These are phyloP conservation scores for Metalampra italica DNA, from an alignment of 2,888 invertebrate species.

Conservation along the genomic window DNA sequence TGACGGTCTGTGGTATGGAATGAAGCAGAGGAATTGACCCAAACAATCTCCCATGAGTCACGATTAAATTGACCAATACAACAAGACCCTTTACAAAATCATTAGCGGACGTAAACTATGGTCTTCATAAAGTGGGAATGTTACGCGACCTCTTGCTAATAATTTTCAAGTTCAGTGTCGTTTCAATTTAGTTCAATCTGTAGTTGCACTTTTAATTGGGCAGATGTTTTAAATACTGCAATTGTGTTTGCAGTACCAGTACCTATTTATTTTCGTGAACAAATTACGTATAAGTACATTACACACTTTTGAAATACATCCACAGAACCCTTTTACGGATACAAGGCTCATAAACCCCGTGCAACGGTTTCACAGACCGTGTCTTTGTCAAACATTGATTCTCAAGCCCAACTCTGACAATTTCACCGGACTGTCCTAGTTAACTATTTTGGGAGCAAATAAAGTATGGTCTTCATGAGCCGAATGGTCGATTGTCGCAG, in stretches of 20 bases:
- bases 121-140: slow-evolving; percentile 25
- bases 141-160: slow-evolving; percentile 37
- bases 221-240: slow-evolving; percentile 3
- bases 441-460: slow-evolving; percentile 40
- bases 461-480: slow-evolving; percentile 46
- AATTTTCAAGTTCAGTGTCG: slow-evolving; percentile 49
- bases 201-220: slow-evolving; percentile 12
- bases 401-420: slow-evolving; percentile 38
- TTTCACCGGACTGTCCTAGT: slow-evolving; percentile 43
- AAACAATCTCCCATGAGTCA: slow-evolving; percentile 53
- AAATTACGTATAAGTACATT: no score
- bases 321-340: neutral
- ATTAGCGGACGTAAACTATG: slow-evolving; percentile 8
- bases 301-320: no score
- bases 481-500: slow-evolving; percentile 66
- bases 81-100: slow-evolving; percentile 21
- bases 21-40: slow-evolving; percentile 49
- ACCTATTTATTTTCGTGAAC: no score
- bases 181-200: slow-evolving; percentile 41
- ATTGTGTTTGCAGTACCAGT: no score
- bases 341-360: slow-evolving; percentile 24
- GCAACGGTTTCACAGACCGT: slow-evolving; percentile 22
- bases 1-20: slow-evolving; percentile 49
- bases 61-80: slow-evolving; percentile 34
- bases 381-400: slow-evolving; percentile 25